Base-by-base conservation (phyloP, 2,888 invertebrate genomes). In the Clepsis dumicolana region DNA sequence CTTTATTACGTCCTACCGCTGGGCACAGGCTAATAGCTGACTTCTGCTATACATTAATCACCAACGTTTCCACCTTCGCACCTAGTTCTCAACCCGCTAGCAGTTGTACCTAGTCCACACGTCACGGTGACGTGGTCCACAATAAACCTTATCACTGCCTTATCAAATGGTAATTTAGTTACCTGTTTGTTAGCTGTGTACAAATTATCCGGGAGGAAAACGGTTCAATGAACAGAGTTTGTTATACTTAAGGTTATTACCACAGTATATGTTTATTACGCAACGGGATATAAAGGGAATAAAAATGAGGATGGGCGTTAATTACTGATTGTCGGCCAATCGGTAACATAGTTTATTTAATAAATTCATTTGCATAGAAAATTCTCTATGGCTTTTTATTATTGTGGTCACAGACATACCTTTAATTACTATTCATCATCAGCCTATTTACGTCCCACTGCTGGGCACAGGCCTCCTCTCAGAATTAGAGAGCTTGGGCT, bases 131-230 rank as follows among this genome's bases (percentile, higher is more conserved):
- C 68, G 68, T 66, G 66, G 57, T 16, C 38, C 14, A 67, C 70
- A 66, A 70, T 66, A 66, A 70, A 70, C 53, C 62, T 70, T 70
- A 70, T 70, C 70, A 52, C 41, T 4, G 41, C 44, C 27, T 64
- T 70, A 70, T 70, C 70, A 66, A 70, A 66, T 29, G 35, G 66
- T 66, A 59, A 65, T 62, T 65, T 65, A 57, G 56, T 38, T 67
- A 48, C 27, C 32, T 50, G 52, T 65, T 65, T 66, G 65, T 70
- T 56, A 21, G 25, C 61, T 32, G n/a, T 16, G 12, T 16, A 44
- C 44, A 41, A 63, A 38, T 27, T 27, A 52, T 8, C 21, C 38
- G 27, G 53, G 65, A 60, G 57, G 48, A 61, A 50, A 29, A 57
- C 38, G 57, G 35, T 14, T 57, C 48, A 48, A 48, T 48, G 48